Percentiles rank a stretch among this genome's conserved stretches.
These are phyloP conservation scores for Crax fasciolata DNA, from an alignment of 2,797 vertebrate genomes.

Conservation along the genomic window DNA sequence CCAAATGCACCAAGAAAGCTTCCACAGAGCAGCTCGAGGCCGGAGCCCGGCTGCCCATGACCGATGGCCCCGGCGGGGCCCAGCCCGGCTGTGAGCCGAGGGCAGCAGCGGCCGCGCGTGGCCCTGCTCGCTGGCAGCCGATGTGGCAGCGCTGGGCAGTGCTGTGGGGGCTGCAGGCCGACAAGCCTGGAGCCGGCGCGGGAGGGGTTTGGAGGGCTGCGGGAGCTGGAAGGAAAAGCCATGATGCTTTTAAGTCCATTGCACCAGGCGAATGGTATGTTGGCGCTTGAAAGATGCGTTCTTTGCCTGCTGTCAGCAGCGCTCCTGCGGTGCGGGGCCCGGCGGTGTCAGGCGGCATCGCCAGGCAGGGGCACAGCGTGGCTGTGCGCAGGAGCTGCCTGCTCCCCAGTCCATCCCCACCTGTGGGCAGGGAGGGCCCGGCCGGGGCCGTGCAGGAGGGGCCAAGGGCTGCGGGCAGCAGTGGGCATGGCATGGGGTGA, in stretches of 20 bases:
- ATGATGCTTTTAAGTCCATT: neutral
- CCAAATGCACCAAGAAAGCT: slow-evolving; percentile 69
- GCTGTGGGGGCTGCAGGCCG: neutral
- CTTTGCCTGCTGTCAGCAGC: neutral
- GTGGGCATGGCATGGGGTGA: slow-evolving; percentile 60
- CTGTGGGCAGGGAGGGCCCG: neutral
- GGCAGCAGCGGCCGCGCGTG: neutral
- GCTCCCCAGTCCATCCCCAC: too few species aligned
- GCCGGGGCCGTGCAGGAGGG: neutral
- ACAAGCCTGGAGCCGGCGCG: neutral
- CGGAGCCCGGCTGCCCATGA: slow-evolving; percentile 7
- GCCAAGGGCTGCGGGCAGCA: neutral
- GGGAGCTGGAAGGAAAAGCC: neutral
- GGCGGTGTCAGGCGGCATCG: neutral
- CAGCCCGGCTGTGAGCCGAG: neutral
- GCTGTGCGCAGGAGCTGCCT: neutral
- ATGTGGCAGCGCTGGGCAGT: neutral
- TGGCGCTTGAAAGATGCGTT: neutral
- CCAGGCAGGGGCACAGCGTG: neutral
- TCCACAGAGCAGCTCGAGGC: slow-evolving; percentile 54
- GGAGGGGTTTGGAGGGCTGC: neutral
- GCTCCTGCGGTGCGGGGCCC: rapidly evolving
- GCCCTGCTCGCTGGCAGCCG: neutral
- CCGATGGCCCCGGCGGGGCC: neutral
- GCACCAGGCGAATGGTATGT: neutral